Evolutionary conservation across 2,888 invertebrate species (phyloP), one percentile per base, ranked within the genome.

Genomic region (Mimachlamys varia): DNA sequence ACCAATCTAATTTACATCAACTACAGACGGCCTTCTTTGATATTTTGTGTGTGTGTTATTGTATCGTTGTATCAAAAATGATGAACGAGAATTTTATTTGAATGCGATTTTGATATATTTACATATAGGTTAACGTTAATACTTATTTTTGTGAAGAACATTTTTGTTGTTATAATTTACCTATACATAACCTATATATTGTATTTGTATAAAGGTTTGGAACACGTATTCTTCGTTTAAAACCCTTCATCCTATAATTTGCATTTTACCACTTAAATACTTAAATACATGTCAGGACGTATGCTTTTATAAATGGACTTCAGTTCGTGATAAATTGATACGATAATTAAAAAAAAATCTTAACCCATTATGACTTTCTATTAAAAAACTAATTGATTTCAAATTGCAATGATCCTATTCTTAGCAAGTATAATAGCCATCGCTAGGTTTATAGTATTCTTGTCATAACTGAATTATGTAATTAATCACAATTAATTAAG

Each of bases 1-100:
- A 76, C 27, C 33, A 76, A 76, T 76, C 33, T 76, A 76, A 27
- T 76, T 76, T 27, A 76, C 76, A 76, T 76, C 76, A 76, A 33
- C 76, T 1, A 12, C 13, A 12, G 76, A 33, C 76, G 12, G 33
- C 33, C 33, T 27, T 76, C 76, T 76, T 76, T 76, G 76, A 76
- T 76, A 76, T 62, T 62, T 22, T n/a, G 1, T 58, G 13, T 22
- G 22, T 62, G 22, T 76, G 76, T 27, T 76, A 76, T 33, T 27
- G 76, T 76, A 76, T 33, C 33, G 33, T 33, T 76, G 76, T 33
- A 76, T 76, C 7, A 33, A 76, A 76, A 76, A 27, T 76, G 76
- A 76, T 76, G 76, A 33, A 76, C 33, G 76, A 22, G 76, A 33
- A 76, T 76, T 76, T 12, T 27, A 76, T 76, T 33, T 12, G 27